Evolutionary conservation across 2,888 invertebrate species (phyloP), one percentile per base, ranked within the genome.

Genomic region (Quadriops clusia): DNA sequence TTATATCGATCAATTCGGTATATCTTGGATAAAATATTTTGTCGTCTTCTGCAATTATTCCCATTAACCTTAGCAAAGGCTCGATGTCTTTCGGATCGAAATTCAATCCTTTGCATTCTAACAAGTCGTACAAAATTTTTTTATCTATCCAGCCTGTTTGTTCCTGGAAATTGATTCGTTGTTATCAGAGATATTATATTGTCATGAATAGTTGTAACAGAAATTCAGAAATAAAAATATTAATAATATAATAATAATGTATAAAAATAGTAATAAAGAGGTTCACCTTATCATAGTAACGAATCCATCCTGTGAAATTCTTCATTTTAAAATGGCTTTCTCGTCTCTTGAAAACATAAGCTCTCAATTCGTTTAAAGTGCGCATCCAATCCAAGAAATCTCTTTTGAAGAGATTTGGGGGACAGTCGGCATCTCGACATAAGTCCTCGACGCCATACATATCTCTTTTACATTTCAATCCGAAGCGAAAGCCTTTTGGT

Each of bases 1-100:
- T 62, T 28, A 60, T 62, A 45, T 70, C 64, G 9, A 71, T 49
- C 3, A 69, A 47, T 27, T 60, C 58, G 4, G 67, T 55, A 43
- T 72, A 71, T 15, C 50, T 63, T 46, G 59, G 56, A 30, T 70
- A 72, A 42, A 68, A 49, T 28, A 72, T 63, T 30, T 51, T 50
- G 8, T 56, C 49, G 5, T 65, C 63, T 27, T 63, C 54, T n/a
- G n/a, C n/a, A 33, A 66, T 64, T 8, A 68, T 65, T 11, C 61
- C 46, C 54, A 68, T 60, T 43, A 65, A 50, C 6, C 49, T 48
- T 16, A 70, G 47, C 7, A 72, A 47, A 1, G 64, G 63, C 43
- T 69, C 66, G n/a, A 72, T 56, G 11, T 65, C 49, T 13, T 45
- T 34, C n/a, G 61, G 56, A 36, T 68, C 60, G 44, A 69, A 65